Evolutionary conservation across 2,888 invertebrate genomes (phyloP).

Genomic region (Eulithis prunata): DNA sequence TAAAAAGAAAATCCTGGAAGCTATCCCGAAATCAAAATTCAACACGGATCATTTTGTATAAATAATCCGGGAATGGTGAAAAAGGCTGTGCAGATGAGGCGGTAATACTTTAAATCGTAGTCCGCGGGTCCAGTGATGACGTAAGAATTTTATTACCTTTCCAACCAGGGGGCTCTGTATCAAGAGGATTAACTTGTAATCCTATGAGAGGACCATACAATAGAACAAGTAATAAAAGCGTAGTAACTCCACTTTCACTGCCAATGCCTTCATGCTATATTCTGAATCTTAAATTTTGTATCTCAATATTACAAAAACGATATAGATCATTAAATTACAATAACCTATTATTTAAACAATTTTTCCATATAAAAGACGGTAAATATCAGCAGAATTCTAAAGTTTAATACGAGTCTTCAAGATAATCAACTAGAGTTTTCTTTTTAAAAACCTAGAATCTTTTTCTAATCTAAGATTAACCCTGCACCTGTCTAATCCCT

Average conservation of each 20-base stretch:
- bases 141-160: slow-evolving; percentile 77
- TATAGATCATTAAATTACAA: too few species aligned
- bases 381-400: too few species aligned
- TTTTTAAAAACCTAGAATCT: slow-evolving; percentile 16
- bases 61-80: slow-evolving; percentile 53
- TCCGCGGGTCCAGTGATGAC: slow-evolving; percentile 65
- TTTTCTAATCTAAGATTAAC: slow-evolving; percentile 24
- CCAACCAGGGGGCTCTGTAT: slow-evolving; percentile 60
- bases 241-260: slow-evolving; percentile 5
- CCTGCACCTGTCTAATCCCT: slow-evolving; percentile 24
- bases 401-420: too few species aligned
- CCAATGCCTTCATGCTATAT: too few species aligned
- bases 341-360: too few species aligned
- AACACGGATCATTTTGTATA: slow-evolving; percentile 47
- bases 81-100: slow-evolving; percentile 63
- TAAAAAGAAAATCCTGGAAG: slow-evolving; percentile 16
- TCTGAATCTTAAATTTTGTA: too few species aligned
- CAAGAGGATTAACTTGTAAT: slow-evolving; percentile 82
- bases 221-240: slow-evolving; percentile 7
- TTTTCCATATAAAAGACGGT: too few species aligned
- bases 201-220: slow-evolving; percentile 53
- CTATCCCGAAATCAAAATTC: slow-evolving; percentile 41
- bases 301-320: too few species aligned
- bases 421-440: too few species aligned
- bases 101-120: slow-evolving; percentile 63